Percentiles rank a stretch among this genome's conserved stretches.
phyloP scores from a whole-genome alignment of 2,113 vertebrate genomes.

The Aphelocoma coerulescens region DNA sequence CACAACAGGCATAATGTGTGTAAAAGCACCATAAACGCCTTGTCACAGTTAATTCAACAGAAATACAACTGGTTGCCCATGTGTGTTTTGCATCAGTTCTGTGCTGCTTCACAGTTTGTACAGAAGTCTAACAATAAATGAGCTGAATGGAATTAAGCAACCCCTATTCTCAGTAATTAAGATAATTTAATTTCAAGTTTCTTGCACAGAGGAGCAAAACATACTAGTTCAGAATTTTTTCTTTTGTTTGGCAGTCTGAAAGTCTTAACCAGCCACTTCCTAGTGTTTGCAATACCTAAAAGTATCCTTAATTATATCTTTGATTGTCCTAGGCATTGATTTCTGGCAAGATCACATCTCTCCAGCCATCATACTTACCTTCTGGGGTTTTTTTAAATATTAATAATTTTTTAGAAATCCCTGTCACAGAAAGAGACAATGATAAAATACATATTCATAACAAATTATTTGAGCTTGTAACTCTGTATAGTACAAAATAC shows the following conservation, averaged over 20 bases:
- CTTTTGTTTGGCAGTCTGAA: neutral
- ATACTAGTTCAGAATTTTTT: neutral
- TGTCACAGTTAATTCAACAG: neutral
- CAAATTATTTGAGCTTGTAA: neutral
- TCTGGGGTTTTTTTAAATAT: neutral
- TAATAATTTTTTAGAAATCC: neutral
- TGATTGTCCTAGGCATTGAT: neutral
- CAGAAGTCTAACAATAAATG: neutral
- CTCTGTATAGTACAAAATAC: neutral
- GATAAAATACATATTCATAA: neutral
- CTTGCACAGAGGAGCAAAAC: neutral
- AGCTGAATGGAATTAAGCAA: neutral
- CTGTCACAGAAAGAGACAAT: neutral
- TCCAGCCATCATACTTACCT: neutral
- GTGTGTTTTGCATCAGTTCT: neutral
- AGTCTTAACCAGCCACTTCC: neutral
- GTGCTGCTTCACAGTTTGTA: neutral
- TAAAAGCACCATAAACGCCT: neutral
- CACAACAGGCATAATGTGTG: accelerated
- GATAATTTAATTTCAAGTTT: neutral
- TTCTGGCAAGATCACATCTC: neutral
- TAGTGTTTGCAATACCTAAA: neutral
- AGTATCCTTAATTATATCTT: neutral
- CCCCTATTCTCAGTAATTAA: neutral
- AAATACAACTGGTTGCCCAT: neutral